These are phyloP conservation scores for Phortica variegata DNA, from an alignment of 1,140 invertebrate genomes.

Conservation along the genomic window DNA sequence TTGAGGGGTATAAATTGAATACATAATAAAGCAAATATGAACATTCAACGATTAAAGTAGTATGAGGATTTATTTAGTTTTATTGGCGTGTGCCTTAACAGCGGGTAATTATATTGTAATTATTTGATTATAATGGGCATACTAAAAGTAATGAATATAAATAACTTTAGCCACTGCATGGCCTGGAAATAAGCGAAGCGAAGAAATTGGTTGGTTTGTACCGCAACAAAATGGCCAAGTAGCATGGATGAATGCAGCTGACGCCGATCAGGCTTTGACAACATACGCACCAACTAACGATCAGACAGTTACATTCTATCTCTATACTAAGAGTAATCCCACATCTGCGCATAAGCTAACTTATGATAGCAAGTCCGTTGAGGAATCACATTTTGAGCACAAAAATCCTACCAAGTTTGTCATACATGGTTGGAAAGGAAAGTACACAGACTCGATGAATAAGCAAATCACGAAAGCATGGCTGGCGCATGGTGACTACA, in stretches of 20 bases:
- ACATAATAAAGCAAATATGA: no score
- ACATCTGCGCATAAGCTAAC: slow-evolving; percentile 5
- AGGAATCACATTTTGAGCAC: slow-evolving; percentile 21
- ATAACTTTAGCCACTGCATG: no score
- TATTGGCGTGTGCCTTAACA: no score
- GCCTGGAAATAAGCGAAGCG: background rate
- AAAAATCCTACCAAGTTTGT: slow-evolving; percentile 25
- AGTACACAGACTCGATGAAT: slow-evolving; percentile 9
- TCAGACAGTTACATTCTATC: slow-evolving; percentile 17
- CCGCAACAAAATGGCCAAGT: slow-evolving; percentile 16
- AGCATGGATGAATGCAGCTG: slow-evolving; percentile 17
- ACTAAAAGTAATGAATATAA: no score
- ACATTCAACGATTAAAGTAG: no score
- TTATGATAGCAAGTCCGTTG: background rate
- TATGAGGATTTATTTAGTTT: no score
- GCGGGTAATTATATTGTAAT: no score
- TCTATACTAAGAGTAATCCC: slow-evolving; percentile 26
- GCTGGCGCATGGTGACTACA: slow-evolving; percentile 55
- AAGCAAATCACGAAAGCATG: slow-evolving; percentile 44
- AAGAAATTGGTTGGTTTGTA: slow-evolving; percentile 32
- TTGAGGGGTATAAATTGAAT: no score
- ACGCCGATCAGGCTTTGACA: slow-evolving; percentile 5
- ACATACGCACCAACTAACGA: background rate
- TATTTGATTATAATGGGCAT: no score
- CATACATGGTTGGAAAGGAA: slow-evolving; percentile 31